Base-by-base conservation (phyloP, 2,888 invertebrate species). In the Calephelis perditalis region DNA sequence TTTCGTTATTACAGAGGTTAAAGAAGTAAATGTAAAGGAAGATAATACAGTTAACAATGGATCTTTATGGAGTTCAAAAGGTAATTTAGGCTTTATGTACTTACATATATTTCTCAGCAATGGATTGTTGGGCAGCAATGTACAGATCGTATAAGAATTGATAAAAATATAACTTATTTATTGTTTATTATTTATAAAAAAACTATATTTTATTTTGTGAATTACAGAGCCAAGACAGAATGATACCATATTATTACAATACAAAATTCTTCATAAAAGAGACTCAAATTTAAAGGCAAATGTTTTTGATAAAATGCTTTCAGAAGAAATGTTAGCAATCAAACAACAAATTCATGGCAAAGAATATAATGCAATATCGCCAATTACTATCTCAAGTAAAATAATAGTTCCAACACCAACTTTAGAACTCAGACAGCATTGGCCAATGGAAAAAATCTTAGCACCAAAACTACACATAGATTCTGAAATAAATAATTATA, bases 241-340 rank as follows among this genome's bases (percentile, higher is more conserved):
- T 10, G 35, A 11, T 26, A 26, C 52, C 3, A 52, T 10, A 52
- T 26, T 52, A 52, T 52, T 35, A 6, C 52, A 52, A 9, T 6
- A 49, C 26, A 49, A 26, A 49, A 10, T 49, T 10, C 35, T 56
- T 7, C 45, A 37, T 10, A 46, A 15, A 36, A 55, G 15, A 37
- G 55, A 26, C 10, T 35, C 68, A 45, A 78, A 84, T 69, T 75
- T 81, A 40, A 82, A 81, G 73, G 75, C 72, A 0, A 82, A 85
- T 62, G 65, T 77, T 3, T 81, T 82, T 57, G 83, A 84, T 60
- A 83, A 81, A 76, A 81, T 81, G 78, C 68, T 84, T 11, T 80
- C 80, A 5, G 78, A 87, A 57, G 83, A 86, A 71, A 82, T 85
- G 77, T 68, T 81, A 45, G 78, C 76, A n/a, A 76, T 81, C 26